These are phyloP conservation scores for Ranitomeya variabilis DNA, from an alignment of 2,113 vertebrate species.

Conservation along the genomic window DNA sequence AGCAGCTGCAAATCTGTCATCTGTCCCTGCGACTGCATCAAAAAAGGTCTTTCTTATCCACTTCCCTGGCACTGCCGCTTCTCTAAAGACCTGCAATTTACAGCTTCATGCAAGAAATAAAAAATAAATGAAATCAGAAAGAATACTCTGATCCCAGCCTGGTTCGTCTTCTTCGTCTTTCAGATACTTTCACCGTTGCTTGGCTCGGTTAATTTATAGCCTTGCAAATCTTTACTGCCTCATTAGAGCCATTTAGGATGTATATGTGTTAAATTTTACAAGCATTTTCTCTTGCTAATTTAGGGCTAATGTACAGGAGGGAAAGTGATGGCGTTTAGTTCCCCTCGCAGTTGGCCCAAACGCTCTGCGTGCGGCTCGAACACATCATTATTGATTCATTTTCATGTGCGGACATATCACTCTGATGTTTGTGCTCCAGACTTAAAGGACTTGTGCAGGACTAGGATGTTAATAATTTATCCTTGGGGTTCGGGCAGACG, in stretches of 20 bases:
- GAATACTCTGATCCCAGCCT: not conserved
- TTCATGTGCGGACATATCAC: not conserved
- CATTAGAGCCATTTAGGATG: constrained; percentile 20
- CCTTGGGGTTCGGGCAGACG: too few relatives aligned
- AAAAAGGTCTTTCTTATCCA: constrained; percentile 25
- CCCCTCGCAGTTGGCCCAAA: not conserved
- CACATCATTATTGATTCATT: not conserved
- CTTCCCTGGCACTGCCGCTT: constrained; percentile 9
- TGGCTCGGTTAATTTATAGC: constrained; percentile 29
- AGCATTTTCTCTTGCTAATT: constrained; percentile 21
- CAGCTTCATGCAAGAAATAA: constrained; percentile 13
- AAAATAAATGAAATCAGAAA: not conserved
- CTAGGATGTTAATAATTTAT: too few relatives aligned
- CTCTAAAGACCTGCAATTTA: constrained; percentile 33
- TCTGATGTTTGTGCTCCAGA: not conserved
- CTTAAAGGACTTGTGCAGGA: too few relatives aligned
- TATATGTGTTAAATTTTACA: constrained; percentile 25
- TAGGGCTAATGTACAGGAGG: not conserved
- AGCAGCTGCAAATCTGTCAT: constrained; percentile 53
- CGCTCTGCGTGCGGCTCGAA: not conserved
- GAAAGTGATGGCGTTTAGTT: not conserved
- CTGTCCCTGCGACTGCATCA: constrained; percentile 25
- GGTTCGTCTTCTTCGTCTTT: constrained; percentile 11
- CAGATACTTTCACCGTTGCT: constrained; percentile 1
- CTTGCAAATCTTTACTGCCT: constrained; percentile 36